A percentile compares a stretch with the other conserved stretches of the same genome.
phyloP scores from a whole-genome alignment of 2,888 invertebrate species.

The Diarsia rubi region DNA sequence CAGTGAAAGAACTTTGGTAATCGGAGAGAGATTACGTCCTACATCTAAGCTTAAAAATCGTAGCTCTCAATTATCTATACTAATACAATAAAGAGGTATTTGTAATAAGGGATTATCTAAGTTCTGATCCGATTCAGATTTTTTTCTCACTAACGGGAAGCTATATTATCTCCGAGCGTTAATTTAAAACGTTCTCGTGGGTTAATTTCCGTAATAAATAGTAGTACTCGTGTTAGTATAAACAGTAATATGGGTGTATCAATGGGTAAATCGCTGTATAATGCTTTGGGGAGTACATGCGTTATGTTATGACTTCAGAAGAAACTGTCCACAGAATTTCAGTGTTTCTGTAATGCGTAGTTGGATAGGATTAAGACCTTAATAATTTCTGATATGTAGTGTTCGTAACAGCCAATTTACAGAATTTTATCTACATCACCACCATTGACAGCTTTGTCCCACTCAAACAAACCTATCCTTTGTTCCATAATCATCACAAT shows the following conservation, averaged over 20 bases:
- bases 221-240: too few species aligned
- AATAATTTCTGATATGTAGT: not conserved
- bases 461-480: not conserved
- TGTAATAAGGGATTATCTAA: too few species aligned
- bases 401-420: not conserved
- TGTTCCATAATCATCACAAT: conserved; percentile 14
- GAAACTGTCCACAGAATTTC: not conserved
- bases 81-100: too few species aligned
- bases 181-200: too few species aligned
- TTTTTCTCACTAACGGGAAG: too few species aligned
- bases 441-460: not conserved
- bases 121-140: too few species aligned
- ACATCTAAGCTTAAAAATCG: not conserved
- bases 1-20: not conserved
- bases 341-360: not conserved
- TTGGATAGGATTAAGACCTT: not conserved
- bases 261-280: not conserved
- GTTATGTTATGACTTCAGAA: not conserved
- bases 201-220: too few species aligned
- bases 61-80: not conserved
- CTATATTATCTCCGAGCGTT: too few species aligned
- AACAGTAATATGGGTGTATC: too few species aligned
- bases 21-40: not conserved
- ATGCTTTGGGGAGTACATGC: not conserved
- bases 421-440: not conserved